Percentiles rank a stretch among this genome's conserved stretches.
Conservation (phyloP, 2,797 vertebrate genomes). For the Oryzias sinensis region DNA sequence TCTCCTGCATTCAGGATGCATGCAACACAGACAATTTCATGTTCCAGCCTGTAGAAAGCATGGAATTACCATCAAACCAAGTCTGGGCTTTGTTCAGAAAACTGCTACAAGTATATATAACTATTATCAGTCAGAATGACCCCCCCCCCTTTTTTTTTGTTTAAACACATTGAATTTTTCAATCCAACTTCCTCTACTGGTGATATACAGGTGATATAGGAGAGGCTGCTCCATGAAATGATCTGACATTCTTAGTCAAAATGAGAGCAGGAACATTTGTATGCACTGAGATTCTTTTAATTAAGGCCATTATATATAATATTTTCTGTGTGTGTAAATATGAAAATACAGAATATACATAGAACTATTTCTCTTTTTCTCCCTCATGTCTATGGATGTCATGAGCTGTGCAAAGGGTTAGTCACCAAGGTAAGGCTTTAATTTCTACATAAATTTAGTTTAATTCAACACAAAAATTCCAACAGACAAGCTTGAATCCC, state of each 20-base stretch:
- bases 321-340: too few relatives aligned
- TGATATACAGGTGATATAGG: neutral
- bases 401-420: neutral
- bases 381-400: neutral
- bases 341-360: too few relatives aligned
- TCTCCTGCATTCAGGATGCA: neutral
- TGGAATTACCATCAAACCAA: neutral
- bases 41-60: neutral
- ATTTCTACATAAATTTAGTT: neutral
- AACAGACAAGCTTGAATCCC: neutral
- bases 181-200: neutral
- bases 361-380: neutral
- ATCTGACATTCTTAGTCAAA: too few relatives aligned
- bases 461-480: constrained; percentile 13
- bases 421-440: neutral
- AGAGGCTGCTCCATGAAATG: too few relatives aligned
- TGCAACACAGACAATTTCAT: neutral
- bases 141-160: neutral
- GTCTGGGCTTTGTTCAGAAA: neutral
- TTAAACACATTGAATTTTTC: neutral
- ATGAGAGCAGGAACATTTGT: too few relatives aligned
- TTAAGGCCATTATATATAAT: too few relatives aligned
- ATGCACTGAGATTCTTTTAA: too few relatives aligned
- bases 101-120: neutral
- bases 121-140: neutral